Evolutionary conservation across 1,140 invertebrate species (phyloP), one percentile per base, ranked within the genome.

Genomic region (Meloidogyne hapla): DNA sequence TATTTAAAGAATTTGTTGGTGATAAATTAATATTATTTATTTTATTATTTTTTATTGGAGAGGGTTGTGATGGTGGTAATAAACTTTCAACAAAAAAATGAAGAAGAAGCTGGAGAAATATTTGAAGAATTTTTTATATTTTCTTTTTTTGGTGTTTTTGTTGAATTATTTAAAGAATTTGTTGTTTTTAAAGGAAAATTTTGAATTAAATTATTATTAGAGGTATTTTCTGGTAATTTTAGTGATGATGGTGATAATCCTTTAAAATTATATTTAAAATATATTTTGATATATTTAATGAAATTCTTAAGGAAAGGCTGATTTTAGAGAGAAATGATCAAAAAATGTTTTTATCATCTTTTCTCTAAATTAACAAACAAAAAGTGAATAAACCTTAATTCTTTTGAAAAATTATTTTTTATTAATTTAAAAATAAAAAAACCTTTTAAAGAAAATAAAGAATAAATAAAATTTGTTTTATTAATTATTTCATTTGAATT

Each of bases 41-140:
- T 48, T 48, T 18, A 18, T 48, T 48, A 18, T 18, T 48, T 48
- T 18, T 48, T 48, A 12, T 13, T 13, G 40, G 40, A 38, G 33
- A n/a, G n/a, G 1, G 33, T 33, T 33, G 33, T 15, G 42, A 45
- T 56, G 18, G 48, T 15, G 48, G 48, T n/a, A 21, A n/a, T 56
- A 56, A 56, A 56, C 48, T n/a, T 56, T 56, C 48, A 56, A 56
- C 48, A 56, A 13, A 56, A n/a, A 56, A 56, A 56, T 56, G n/a
- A 3, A n/a, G 48, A 56, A 56, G 48, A 56, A 56, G 45, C 1
- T 48, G 48, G n/a, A n/a, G 48, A 56, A 56, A n/a, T 56, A 33
- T 6, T 0, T 33, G 33, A 8, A 8, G 33, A 33, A 33, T 33
- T 33, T 33, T 33, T 33, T 33, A 33, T 4, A 33, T 33, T 33